Conservation (phyloP, 1,140 invertebrate genomes). For the Atta texana region DNA sequence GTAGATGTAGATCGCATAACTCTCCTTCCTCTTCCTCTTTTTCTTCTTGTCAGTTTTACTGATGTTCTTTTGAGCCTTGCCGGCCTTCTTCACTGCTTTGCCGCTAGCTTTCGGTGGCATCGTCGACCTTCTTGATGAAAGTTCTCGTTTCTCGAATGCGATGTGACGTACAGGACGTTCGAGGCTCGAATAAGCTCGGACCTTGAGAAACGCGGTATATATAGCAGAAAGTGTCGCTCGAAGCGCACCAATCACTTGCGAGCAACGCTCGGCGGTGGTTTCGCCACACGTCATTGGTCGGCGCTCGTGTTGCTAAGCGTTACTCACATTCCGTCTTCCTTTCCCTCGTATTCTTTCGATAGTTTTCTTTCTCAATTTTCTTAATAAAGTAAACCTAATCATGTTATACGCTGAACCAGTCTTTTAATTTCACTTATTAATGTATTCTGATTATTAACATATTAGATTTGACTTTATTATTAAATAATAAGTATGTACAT, state of each 20-base stretch:
- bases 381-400: background rate
- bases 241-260: constrained; percentile 51
- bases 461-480: background rate
- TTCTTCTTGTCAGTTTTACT: constrained; percentile 87
- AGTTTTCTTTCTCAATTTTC: background rate
- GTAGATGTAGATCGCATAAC: constrained; percentile 91
- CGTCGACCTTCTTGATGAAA: background rate
- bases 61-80: constrained; percentile 87
- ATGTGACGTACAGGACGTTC: background rate
- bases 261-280: background rate
- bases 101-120: constrained; percentile 86
- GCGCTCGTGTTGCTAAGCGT: too few species aligned
- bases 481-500: background rate
- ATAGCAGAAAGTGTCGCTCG: background rate
- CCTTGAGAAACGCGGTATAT: background rate
- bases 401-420: too few species aligned
- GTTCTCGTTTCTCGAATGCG: background rate
- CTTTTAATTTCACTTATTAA: background rate
- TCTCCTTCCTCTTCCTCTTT: constrained; percentile 89
- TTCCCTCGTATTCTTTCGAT: background rate
- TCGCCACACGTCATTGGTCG: constrained; percentile 23
- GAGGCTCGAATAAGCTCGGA: background rate
- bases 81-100: constrained; percentile 87
- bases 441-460: background rate
- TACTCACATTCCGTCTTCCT: background rate